Base-by-base conservation (phyloP, 1,140 invertebrate genomes). In the Drosophila mayri region DNA sequence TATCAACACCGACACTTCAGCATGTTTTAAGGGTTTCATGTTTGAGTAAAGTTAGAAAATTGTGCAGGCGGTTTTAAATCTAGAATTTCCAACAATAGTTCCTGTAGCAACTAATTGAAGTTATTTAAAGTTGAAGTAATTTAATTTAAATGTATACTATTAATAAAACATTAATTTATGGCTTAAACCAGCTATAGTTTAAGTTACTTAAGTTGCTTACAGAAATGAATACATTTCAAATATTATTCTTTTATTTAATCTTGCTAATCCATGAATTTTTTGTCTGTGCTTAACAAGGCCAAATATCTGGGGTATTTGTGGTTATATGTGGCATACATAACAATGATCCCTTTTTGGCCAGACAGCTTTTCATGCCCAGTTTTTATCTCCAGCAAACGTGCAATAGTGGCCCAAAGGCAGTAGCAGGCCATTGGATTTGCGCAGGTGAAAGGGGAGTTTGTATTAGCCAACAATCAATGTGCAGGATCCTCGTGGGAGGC, bases 391-490 rank as follows among this genome's bases (percentile, higher is more conserved):
- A 57, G 64, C 20, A n/a, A 61, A 50, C 35, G 63, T 63, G 59
- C 32, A n/a, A 66, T 63, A 37, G 41, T 66, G 63, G 32, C 44
- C 66, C 28, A 72, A 41, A 37, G 11, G 54, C 12, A 20, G 30
- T 12, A 14, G 25, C 14, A 12, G 16, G 32, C 9, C 63, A 62
- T 50, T 59, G 28, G 43, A 35, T 11, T 11, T 14, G 25, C n/a
- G 20, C 66, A 65, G 44, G 50, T 49, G 22, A 54, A 43, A 28
- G 20, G 63, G 52, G 7, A 32, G 49, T 20, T 37, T 66, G 66
- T 67, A 88, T 88, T 81, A 90, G 77, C 81, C 37, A 75, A 61
- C 84, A 88, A 84, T 88, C 80, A 90, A 75, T 90, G 83, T 49
- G 46, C 37, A 72, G 14, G 25, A 35, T 50, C 44, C 37, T n/a